phyloP scores from a whole-genome alignment of 2,888 invertebrate species.

The Zaprionus bogoriensis region DNA sequence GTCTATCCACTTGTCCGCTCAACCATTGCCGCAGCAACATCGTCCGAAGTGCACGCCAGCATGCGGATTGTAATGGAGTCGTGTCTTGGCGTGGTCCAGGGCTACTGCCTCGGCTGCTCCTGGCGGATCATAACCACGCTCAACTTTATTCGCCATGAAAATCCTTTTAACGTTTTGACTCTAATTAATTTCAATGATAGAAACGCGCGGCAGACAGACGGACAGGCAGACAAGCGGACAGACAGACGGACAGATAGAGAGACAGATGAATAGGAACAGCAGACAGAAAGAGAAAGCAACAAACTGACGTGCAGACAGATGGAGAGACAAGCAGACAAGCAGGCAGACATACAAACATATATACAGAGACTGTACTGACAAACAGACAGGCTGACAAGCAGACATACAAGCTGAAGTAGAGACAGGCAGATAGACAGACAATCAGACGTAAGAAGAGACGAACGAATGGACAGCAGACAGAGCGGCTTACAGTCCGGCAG shows the following conservation, averaged over 20 bases:
- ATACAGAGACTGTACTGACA: too few relatives aligned
- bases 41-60: neutral
- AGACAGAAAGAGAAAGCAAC: neutral
- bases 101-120: constrained; percentile 3
- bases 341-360: constrained; percentile 15
- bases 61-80: constrained; percentile 18
- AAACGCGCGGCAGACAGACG: constrained; percentile 48
- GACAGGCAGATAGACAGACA: too few relatives aligned
- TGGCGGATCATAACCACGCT: constrained; percentile 53
- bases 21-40: neutral
- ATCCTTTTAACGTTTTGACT: constrained; percentile 72
- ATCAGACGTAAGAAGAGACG: too few relatives aligned
- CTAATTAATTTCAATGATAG: constrained; percentile 80
- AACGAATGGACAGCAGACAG: too few relatives aligned
- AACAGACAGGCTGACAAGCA: neutral
- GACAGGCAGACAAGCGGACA: neutral
- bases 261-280: too few relatives aligned
- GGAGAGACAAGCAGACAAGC: neutral
- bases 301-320: constrained; percentile 22
- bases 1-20: constrained; percentile 10
- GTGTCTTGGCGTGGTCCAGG: constrained; percentile 13
- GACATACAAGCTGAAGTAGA: constrained; percentile 21
- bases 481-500: neutral
- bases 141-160: constrained; percentile 36
- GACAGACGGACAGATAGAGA: constrained; percentile 27